phyloP scores from a whole-genome alignment of 1,140 invertebrate genomes.

The Vanessa atalanta region DNA sequence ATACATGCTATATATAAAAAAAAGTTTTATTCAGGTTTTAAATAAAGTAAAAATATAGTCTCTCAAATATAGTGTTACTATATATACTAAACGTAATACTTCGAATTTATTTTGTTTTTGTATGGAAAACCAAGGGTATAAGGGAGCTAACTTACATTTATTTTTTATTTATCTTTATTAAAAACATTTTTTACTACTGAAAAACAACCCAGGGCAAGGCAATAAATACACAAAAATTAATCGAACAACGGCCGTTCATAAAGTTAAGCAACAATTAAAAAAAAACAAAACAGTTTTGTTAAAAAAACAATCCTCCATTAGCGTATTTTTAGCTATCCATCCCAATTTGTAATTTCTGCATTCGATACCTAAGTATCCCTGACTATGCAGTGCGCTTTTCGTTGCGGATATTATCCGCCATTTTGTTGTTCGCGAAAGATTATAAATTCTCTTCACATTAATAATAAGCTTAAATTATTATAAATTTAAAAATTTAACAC shows the following conservation, averaged over 20 bases:
- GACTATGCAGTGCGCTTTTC: constrained; percentile 12
- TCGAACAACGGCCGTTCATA: not conserved
- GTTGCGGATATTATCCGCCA: constrained; percentile 1
- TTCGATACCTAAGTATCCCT: constrained; percentile 20
- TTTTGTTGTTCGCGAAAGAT: not conserved
- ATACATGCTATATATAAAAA: not conserved
- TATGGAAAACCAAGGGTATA: too few species aligned
- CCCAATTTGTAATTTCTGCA: constrained; percentile 29
- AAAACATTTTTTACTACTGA: too few species aligned
- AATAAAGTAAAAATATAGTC: too few species aligned
- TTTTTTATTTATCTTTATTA: too few species aligned
- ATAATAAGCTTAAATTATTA: too few species aligned
- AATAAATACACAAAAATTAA: too few species aligned
- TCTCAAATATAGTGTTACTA: too few species aligned
- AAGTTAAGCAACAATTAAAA: not conserved
- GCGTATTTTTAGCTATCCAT: constrained; percentile 28
- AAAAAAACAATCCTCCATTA: constrained; percentile 4
- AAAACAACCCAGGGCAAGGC: too few species aligned
- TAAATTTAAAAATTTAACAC: too few species aligned
- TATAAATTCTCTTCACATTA: not conserved
- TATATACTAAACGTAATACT: too few species aligned
- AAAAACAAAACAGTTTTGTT: not conserved
- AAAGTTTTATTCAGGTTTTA: not conserved
- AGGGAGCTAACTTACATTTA: too few species aligned
- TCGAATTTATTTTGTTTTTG: too few species aligned